phyloP scores from a whole-genome alignment of 2,113 vertebrate genomes.

The Vombatus ursinus region DNA sequence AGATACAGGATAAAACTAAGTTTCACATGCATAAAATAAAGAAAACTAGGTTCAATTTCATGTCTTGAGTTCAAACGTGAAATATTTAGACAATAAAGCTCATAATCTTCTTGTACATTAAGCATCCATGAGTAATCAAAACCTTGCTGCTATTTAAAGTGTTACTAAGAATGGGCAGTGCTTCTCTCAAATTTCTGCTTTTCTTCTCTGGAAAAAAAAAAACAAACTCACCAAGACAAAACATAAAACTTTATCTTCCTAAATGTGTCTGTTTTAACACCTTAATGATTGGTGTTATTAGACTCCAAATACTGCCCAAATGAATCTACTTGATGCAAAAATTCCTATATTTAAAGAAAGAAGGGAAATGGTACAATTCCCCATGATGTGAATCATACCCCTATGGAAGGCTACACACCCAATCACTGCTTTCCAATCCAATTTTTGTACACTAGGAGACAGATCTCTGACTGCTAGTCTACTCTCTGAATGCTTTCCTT shows the following conservation, averaged over 20 bases:
- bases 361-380: not conserved
- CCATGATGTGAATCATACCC: not conserved
- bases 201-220: not conserved
- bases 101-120: not conserved
- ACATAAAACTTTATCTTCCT: not conserved
- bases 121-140: not conserved
- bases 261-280: not conserved
- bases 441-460: not conserved
- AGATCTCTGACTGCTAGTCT: not conserved
- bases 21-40: conserved; percentile 10
- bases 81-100: conserved; percentile 12
- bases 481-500: not conserved
- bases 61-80: not conserved
- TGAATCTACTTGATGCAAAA: not conserved
- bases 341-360: not conserved
- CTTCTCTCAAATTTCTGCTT: not conserved
- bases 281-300: not conserved
- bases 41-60: conserved; percentile 15
- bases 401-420: not conserved
- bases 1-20: conserved; percentile 10
- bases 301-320: not conserved
- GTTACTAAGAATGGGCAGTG: not conserved
- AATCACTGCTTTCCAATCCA: not conserved
- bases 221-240: not conserved
- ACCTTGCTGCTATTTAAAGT: not conserved